phyloP scores from a whole-genome alignment of 2,113 vertebrate genomes.

The Capricornis sumatraensis region DNA sequence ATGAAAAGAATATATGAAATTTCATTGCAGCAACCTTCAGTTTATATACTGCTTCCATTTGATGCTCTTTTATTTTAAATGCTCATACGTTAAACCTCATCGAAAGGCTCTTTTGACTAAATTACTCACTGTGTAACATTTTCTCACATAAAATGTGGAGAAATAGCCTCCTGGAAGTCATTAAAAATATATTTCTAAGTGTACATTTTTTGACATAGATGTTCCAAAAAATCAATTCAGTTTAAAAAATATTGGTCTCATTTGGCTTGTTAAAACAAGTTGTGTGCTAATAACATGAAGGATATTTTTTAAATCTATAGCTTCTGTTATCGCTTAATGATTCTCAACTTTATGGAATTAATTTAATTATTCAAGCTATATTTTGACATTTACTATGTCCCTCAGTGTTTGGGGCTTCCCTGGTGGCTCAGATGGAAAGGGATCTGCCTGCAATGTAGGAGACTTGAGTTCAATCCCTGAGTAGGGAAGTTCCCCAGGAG shows the following conservation, averaged over 20 bases:
- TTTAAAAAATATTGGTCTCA: constrained; percentile 12
- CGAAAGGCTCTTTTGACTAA: background rate
- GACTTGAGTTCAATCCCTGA: background rate
- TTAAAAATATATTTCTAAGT: constrained; percentile 38
- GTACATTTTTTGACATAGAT: constrained; percentile 13
- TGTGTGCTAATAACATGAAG: background rate
- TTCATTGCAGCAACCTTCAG: background rate
- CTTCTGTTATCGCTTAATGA: background rate
- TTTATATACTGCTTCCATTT: background rate
- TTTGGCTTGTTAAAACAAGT: constrained; percentile 37
- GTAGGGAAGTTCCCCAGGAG: background rate
- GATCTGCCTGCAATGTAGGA: background rate
- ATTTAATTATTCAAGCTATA: background rate
- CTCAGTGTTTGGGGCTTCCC: background rate
- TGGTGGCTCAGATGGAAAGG: background rate
- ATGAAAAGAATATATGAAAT: background rate
- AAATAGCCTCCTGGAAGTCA: constrained; percentile 14
- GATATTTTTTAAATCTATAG: background rate
- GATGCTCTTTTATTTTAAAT: background rate
- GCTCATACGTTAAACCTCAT: constrained; percentile 4
- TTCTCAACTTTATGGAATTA: constrained; percentile 16
- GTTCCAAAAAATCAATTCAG: constrained; percentile 1
- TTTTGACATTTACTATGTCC: background rate
- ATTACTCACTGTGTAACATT: background rate
- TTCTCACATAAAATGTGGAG: background rate